Conservation (phyloP, 2,888 invertebrate species). For the Gastrophysa polygoni region DNA sequence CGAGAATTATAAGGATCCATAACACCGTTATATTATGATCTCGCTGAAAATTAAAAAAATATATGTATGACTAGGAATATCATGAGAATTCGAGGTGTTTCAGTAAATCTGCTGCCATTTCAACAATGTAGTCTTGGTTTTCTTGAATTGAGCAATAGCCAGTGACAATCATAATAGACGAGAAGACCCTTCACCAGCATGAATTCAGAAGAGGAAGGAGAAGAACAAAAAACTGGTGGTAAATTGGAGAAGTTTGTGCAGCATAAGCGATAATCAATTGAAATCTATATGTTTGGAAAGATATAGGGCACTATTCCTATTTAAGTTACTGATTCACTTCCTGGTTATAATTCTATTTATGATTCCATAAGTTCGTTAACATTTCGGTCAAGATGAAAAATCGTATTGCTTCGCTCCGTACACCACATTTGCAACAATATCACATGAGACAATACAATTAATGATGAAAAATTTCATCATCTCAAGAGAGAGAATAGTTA, state of each 20-base stretch:
- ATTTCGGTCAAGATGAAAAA: no score
- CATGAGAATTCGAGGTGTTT: slow-evolving; percentile 1
- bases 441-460: no score
- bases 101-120: background rate
- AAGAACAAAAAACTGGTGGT: background rate
- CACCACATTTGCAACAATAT: no score
- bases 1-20: background rate
- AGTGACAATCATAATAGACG: slow-evolving; percentile 5
- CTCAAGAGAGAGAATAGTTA: no score
- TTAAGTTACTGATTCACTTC: no score
- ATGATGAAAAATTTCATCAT: no score
- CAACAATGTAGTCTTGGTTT: background rate
- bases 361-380: no score
- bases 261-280: background rate
- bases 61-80: background rate
- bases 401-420: no score
- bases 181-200: slow-evolving; percentile 3
- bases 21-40: background rate
- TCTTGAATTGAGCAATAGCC: slow-evolving; percentile 1
- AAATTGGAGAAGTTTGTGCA: background rate
- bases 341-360: no score
- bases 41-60: no score
- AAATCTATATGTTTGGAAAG: no score
- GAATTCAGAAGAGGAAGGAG: background rate
- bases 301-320: no score